Evolutionary conservation across 1,140 invertebrate genomes (phyloP).

Genomic region (Anastrepha obliqua): DNA sequence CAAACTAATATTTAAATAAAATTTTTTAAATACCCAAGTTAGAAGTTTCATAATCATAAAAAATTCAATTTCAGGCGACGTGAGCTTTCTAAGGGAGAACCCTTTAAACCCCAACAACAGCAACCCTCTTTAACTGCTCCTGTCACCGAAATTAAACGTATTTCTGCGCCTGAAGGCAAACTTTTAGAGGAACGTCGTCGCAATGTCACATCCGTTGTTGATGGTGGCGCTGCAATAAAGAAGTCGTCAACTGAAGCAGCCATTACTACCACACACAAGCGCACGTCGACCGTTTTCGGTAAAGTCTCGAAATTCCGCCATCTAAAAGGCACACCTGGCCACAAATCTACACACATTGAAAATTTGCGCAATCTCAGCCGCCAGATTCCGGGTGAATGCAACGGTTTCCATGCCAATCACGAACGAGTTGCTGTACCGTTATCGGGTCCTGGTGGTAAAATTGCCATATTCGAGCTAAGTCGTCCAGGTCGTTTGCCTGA

Average conservation of each 20-base stretch:
- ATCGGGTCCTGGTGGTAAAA: constrained; percentile 90
- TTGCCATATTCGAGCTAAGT: constrained; percentile 89
- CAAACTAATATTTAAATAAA: too few species aligned
- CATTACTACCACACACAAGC: constrained; percentile 79
- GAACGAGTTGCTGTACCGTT: constrained; percentile 90
- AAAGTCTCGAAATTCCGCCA: constrained; percentile 95
- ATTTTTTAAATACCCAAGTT: too few species aligned
- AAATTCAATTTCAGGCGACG: constrained; percentile 62
- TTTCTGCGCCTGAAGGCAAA: constrained; percentile 71
- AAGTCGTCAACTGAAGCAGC: constrained; percentile 77
- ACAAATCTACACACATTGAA: constrained; percentile 93
- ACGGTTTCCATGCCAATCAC: constrained; percentile 92
- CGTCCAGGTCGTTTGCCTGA: constrained; percentile 86
- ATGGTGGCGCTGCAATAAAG: constrained; percentile 59
- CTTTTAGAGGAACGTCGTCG: constrained; percentile 67
- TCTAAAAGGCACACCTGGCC: constrained; percentile 90
- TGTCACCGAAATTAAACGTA: constrained; percentile 66
- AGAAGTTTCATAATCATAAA: background rate
- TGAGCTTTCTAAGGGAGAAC: constrained; percentile 68
- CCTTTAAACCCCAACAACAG: constrained; percentile 60
- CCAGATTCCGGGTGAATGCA: constrained; percentile 94
- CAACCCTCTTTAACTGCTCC: background rate
- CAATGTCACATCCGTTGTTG: constrained; percentile 44
- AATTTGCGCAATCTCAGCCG: constrained; percentile 93
- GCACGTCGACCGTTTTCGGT: constrained; percentile 90